Evolutionary conservation across 2,888 invertebrate genomes (phyloP).

Genomic region (Phanerotoma sp.): DNA sequence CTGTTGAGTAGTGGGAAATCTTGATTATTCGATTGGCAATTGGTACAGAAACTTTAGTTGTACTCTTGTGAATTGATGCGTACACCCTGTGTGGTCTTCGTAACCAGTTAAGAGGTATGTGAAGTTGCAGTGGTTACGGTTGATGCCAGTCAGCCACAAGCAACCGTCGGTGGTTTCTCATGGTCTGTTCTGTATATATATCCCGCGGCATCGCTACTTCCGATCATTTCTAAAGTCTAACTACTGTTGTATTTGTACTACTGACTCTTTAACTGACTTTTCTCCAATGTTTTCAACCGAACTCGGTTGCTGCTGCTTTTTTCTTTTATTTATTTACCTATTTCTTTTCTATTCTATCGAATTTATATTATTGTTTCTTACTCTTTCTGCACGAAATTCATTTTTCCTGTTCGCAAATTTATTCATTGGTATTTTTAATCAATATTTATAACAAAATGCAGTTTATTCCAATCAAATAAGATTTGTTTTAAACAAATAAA

Average conservation of each 20-base stretch:
- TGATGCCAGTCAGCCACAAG: slow-evolving; percentile 21
- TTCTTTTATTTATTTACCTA: too few relatives aligned
- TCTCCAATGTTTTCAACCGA: neutral
- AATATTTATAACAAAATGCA: too few relatives aligned
- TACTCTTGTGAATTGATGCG: neutral
- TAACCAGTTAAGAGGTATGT: neutral
- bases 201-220: slow-evolving; percentile 2
- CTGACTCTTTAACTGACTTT: too few relatives aligned
- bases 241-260: too few relatives aligned
- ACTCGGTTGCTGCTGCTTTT: too few relatives aligned
- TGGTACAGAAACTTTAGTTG: slow-evolving; percentile 2
- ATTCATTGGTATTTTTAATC: too few relatives aligned
- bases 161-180: slow-evolving; percentile 19
- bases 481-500: too few relatives aligned
- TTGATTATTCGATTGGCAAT: slow-evolving; percentile 25
- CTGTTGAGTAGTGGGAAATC: slow-evolving; percentile 11
- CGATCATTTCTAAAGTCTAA: neutral
- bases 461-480: too few relatives aligned
- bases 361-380: too few relatives aligned
- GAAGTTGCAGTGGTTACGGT: slow-evolving; percentile 24
- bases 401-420: too few relatives aligned
- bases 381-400: too few relatives aligned
- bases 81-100: neutral
- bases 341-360: too few relatives aligned
- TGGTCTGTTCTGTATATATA: slow-evolving; percentile 11